Evolutionary conservation across 2,113 vertebrate genomes (phyloP), one percentile per base, ranked within the genome.

Genomic region (Ascaphus truei): DNA sequence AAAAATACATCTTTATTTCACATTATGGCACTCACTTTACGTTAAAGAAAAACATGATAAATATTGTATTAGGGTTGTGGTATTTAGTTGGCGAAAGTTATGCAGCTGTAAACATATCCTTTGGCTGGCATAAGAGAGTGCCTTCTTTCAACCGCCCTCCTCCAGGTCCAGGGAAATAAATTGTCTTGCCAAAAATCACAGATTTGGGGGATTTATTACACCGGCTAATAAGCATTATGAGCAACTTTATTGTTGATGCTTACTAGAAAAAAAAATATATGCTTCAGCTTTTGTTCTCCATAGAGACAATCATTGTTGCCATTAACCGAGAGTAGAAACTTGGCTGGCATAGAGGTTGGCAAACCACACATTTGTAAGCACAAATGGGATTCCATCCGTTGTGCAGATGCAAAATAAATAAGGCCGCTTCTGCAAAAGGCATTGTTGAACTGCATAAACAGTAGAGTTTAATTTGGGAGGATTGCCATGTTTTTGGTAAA

Each of bases 401-500:
- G 69, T 82, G 56, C 73, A 66, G 36, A 31, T 10, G 69, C 79
- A 80, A 86, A 87, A 78, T 73, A 85, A 85, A 81, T 87, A 79
- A 81, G 79, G 82, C 65, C 61, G 77, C 68, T 72, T 80, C 61
- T 73, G 52, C 73, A 84, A 80, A 20, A 75, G 78, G 25, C 20
- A 82, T 82, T 86, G 81, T 73, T 73, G 65, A 79, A 81, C 75
- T 77, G 77, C 71, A 84, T 77, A 72, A 84, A 73, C 26, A 71
- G 81, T 75, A 41, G 41, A 62, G 39, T 74, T 81, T 73, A 71
- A 71, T 72, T 53, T 83, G 79, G 75, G 79, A 86, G 66, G 36
- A 55, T 79, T 86, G 78, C 75, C 80, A 82, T 81, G 67, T 87
- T 88, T 83, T 75, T 36, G 77, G 77, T 83, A 86, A 83, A 82